These are phyloP conservation scores for Nemotelus pantherinus DNA, from an alignment of 2,888 invertebrate genomes.

Conservation along the genomic window DNA sequence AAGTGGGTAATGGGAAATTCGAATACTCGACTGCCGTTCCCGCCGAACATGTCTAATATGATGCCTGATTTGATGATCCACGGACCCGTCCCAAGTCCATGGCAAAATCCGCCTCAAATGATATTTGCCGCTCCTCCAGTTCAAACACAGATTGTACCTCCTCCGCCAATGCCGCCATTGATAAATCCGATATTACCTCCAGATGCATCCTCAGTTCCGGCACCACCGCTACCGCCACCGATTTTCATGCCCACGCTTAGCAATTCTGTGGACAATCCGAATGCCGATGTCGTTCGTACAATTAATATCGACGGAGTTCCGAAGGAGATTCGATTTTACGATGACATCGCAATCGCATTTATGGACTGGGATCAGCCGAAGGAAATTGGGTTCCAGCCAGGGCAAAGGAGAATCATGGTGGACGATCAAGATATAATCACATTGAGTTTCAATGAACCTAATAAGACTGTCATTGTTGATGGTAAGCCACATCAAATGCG, in stretches of 20 bases:
- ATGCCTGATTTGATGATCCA: conserved; percentile 47
- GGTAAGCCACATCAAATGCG: conserved; percentile 80
- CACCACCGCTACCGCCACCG: conserved; percentile 11
- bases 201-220: conserved; percentile 32
- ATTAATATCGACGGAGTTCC: conserved; percentile 84
- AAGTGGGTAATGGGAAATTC: conserved; percentile 23
- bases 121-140: conserved; percentile 45
- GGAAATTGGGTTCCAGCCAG: conserved; percentile 86
- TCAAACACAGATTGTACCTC: conserved; percentile 48
- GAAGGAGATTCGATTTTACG: conserved; percentile 84
- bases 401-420: conserved; percentile 77
- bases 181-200: conserved; percentile 51
- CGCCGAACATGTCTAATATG: conserved; percentile 42
- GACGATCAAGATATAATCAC: conserved; percentile 79
- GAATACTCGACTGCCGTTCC: conserved; percentile 12
- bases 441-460: conserved; percentile 73
- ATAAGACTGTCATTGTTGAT: conserved; percentile 78
- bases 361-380: conserved; percentile 87
- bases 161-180: conserved; percentile 58
- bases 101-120: conserved; percentile 52
- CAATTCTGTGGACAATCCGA: conserved; percentile 68
- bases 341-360: conserved; percentile 84
- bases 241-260: conserved; percentile 56
- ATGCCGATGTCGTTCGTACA: conserved; percentile 77
- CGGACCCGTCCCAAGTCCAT: conserved; percentile 50